Conservation (phyloP, 2,113 vertebrate species). For the Cepphus grylle region DNA sequence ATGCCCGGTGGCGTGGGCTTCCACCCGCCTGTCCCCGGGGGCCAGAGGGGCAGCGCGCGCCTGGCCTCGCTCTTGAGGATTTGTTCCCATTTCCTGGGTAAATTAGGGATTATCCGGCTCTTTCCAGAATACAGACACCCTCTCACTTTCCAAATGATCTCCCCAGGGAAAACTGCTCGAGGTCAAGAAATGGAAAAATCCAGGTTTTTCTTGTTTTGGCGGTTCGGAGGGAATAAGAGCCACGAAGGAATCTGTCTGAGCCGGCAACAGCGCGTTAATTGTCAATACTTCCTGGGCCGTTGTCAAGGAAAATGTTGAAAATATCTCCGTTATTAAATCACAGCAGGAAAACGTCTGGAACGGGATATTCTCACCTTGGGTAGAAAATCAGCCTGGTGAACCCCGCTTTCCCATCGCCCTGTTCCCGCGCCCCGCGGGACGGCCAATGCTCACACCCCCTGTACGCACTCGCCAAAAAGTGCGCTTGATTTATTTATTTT, state of each 20-base stretch:
- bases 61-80: background rate
- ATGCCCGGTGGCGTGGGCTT: background rate
- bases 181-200: background rate
- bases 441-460: fast-evolving
- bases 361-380: background rate
- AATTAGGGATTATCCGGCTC: background rate
- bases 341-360: background rate
- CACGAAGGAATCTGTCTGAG: background rate
- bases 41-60: too few species aligned
- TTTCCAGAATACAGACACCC: background rate
- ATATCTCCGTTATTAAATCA: background rate
- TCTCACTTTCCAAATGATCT: fast-evolving
- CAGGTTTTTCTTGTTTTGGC: background rate
- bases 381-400: background rate
- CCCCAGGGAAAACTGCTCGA: background rate
- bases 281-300: fast-evolving
- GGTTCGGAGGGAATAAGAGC: background rate
- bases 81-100: fast-evolving
- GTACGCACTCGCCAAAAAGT: fast-evolving
- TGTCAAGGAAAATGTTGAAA: background rate
- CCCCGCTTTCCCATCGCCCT: background rate
- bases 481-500: too few species aligned
- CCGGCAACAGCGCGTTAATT: background rate
- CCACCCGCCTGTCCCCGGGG: background rate
- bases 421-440: fast-evolving